These are phyloP conservation scores for Caenorhabditis japonica DNA, from an alignment of 2,888 invertebrate genomes.

Conservation along the genomic window DNA sequence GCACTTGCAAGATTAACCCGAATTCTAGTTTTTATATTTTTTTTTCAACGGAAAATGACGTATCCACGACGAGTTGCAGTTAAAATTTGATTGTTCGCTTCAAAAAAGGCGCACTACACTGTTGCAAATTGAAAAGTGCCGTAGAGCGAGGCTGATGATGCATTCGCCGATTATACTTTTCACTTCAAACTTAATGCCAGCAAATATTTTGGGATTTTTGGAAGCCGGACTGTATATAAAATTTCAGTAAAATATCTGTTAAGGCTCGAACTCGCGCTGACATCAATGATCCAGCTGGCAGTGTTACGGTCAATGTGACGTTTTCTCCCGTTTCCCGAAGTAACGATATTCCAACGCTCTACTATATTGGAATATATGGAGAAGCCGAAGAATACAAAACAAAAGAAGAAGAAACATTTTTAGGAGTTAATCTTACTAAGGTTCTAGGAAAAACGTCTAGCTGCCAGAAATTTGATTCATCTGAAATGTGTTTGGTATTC, in stretches of 20 bases:
- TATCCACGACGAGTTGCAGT: no score
- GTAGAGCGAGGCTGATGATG: no score
- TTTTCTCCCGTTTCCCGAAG: slow-evolving; percentile 59
- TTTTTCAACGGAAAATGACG: no score
- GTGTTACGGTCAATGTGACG: slow-evolving; percentile 67
- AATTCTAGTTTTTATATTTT: slow-evolving; percentile 7
- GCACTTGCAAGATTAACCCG: no score
- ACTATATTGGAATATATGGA: slow-evolving; percentile 72
- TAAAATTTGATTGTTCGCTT: no score
- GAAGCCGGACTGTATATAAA: no score
- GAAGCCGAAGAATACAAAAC: slow-evolving; percentile 60
- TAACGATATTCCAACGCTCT: slow-evolving; percentile 60
- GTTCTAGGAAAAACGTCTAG: slow-evolving; percentile 60
- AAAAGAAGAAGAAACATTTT: slow-evolving; percentile 62
- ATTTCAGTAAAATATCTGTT: no score
- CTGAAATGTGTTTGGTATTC: slow-evolving; percentile 64
- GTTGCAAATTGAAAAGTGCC: no score
- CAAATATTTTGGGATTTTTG: no score
- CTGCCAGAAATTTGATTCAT: slow-evolving; percentile 54
- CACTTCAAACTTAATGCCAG: neutral
- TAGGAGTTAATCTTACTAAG: slow-evolving; percentile 72
- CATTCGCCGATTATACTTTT: no score
- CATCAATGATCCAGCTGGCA: slow-evolving; percentile 48
- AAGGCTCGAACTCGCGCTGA: slow-evolving; percentile 40
- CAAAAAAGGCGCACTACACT: no score